Evolutionary conservation across 2,888 invertebrate genomes (phyloP), one percentile per base, ranked within the genome.

Genomic region (Leucoma salicis): DNA sequence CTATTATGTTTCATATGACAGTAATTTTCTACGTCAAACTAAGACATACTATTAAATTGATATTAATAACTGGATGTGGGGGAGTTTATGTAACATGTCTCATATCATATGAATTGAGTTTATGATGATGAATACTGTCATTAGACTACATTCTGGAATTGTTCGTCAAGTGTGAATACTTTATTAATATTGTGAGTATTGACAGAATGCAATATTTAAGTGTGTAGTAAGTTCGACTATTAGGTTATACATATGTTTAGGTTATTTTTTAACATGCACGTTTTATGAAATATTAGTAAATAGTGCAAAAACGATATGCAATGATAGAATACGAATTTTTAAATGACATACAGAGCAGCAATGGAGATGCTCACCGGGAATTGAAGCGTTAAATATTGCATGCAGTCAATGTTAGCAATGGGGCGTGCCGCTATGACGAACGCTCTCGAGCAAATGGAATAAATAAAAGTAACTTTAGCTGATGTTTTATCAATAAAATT

Each of bases 141-240:
- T 21, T 29, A 46, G 44, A 34, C 35, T 63, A 63, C 63, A 69
- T 64, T 61, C 44, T 58, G 14, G 25, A 63, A 67, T 69, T 65
- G 66, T 70, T 66, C 53, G 44, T 57, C 76, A 78, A 81, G 82
- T 79, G 75, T 74, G 78, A 83, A 71, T 76, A 63, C 50, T 42
- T 49, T 55, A 45, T 47, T 56, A 61, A 52, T 66, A 52, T 66
- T 74, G 78, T 85, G 75, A 78, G 79, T 79, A 70, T 83, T 82
- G 89, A 89, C 89, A 71, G 87, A 76, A 89, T 89, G 89, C 89
- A 89, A 89, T 89, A 87, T 89, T 89, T 82, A 86, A 80, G 78
- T 82, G 83, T 83, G 71, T 72, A 72, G 63, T 73, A 66, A 59
- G 66, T 66, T 69, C 52, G 56, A 63, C 42, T 65, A 64, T 70